A percentile compares a stretch with the other conserved stretches of the same genome.
Conservation (phyloP, 2,888 invertebrate genomes). For the Agonopterix subpropinquella region DNA sequence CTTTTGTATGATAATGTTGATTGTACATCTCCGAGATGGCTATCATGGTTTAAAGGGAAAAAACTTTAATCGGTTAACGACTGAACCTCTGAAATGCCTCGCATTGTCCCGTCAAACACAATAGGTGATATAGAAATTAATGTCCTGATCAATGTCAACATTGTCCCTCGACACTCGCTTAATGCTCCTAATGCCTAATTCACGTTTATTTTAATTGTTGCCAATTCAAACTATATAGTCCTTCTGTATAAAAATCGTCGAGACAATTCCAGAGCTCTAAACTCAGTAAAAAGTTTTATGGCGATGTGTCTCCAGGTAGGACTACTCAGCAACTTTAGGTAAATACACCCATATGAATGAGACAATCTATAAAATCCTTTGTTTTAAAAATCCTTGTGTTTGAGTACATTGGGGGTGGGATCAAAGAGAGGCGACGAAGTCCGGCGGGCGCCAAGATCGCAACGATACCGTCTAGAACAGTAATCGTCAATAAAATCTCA, state of each 20-base stretch:
- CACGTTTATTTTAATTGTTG: too few relatives aligned
- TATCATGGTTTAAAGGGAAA: slow-evolving; percentile 13
- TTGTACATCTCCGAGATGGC: slow-evolving; percentile 12
- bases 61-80: slow-evolving; percentile 10
- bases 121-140: slow-evolving; percentile 51
- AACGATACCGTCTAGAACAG: slow-evolving; percentile 72
- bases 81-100: slow-evolving; percentile 28
- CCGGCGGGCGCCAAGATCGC: slow-evolving; percentile 71
- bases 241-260: too few relatives aligned
- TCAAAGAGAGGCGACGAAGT: slow-evolving; percentile 44
- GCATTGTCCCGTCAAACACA: slow-evolving; percentile 39
- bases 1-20: slow-evolving; percentile 26
- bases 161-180: slow-evolving; percentile 31
- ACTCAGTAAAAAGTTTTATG: too few relatives aligned
- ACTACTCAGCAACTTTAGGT: too few relatives aligned
- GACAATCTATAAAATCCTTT: background rate
- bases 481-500: slow-evolving; percentile 76
- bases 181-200: slow-evolving; percentile 11
- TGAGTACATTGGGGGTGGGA: slow-evolving; percentile 25
- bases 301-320: too few relatives aligned
- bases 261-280: too few relatives aligned
- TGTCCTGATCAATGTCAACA: slow-evolving; percentile 40
- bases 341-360: too few relatives aligned
- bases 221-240: too few relatives aligned
- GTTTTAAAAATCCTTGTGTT: background rate